Conservation (phyloP, 2,797 vertebrate species). For the Cossypha caffra region DNA sequence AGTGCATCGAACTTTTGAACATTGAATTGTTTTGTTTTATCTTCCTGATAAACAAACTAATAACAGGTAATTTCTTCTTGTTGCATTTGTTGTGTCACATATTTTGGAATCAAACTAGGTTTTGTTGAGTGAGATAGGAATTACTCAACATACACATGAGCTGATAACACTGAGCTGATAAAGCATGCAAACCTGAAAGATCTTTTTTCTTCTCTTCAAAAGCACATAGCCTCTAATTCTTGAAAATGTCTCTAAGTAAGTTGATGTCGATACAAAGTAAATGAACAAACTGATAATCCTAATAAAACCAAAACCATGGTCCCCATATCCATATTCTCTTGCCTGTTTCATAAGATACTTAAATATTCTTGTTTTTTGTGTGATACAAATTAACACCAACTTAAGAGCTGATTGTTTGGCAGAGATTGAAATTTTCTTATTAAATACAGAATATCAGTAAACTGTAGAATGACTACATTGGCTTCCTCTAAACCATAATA, state of each 20-base stretch:
- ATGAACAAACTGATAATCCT: neutral
- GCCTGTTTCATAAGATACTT: neutral
- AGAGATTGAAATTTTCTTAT: neutral
- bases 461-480: neutral
- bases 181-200: neutral
- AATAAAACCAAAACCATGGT: neutral
- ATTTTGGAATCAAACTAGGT: neutral
- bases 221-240: neutral
- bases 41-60: neutral
- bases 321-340: neutral
- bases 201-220: neutral
- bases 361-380: neutral
- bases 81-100: neutral
- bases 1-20: neutral
- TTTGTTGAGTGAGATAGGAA: neutral
- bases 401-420: neutral
- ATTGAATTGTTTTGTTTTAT: neutral
- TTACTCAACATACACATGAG: neutral
- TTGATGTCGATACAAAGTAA: neutral
- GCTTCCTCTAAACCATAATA: neutral
- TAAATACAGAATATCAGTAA: neutral
- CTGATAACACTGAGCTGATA: neutral
- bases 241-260: neutral
- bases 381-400: neutral
- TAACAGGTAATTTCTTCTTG: neutral